A percentile compares a stretch with the other conserved stretches of the same genome.
phyloP scores from a whole-genome alignment of 2,888 invertebrate species.

The Ectemnius cavifrons region DNA sequence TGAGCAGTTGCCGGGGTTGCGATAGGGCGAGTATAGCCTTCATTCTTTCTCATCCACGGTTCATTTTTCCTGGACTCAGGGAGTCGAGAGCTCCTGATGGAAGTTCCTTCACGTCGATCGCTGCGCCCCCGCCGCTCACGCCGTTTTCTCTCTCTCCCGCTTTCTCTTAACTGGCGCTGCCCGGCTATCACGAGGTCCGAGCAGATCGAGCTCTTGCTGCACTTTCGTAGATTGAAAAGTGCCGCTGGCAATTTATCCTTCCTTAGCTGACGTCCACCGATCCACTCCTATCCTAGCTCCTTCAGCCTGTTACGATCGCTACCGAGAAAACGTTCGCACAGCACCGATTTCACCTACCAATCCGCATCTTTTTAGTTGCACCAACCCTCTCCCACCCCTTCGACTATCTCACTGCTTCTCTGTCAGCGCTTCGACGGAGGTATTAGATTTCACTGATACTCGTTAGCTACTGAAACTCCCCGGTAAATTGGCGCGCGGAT shows the following conservation, averaged over 20 bases:
- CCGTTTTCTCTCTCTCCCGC: background rate
- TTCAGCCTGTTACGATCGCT: background rate
- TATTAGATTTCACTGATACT: too few relatives aligned
- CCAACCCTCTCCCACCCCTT: too few relatives aligned
- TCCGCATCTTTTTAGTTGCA: too few relatives aligned
- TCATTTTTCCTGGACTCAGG: background rate
- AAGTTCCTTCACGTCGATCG: background rate
- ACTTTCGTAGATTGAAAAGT: conserved; percentile 65
- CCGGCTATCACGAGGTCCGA: conserved; percentile 30
- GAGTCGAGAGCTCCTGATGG: background rate
- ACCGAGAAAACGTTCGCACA: too few relatives aligned
- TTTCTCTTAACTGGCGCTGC: background rate
- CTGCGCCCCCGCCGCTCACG: background rate
- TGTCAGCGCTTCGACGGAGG: too few relatives aligned
- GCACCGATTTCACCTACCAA: too few relatives aligned
- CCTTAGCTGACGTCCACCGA: conserved; percentile 21
- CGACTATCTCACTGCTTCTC: too few relatives aligned
- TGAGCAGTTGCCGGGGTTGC: background rate
- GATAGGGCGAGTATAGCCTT: background rate
- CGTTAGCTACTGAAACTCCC: too few relatives aligned
- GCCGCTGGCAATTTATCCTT: conserved; percentile 47
- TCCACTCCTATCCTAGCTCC: background rate
- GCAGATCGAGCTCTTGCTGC: conserved; percentile 43
- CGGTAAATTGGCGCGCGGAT: too few relatives aligned
- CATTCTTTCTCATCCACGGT: background rate